phyloP scores from a whole-genome alignment of 2,113 vertebrate species.

The Turnix velox region DNA sequence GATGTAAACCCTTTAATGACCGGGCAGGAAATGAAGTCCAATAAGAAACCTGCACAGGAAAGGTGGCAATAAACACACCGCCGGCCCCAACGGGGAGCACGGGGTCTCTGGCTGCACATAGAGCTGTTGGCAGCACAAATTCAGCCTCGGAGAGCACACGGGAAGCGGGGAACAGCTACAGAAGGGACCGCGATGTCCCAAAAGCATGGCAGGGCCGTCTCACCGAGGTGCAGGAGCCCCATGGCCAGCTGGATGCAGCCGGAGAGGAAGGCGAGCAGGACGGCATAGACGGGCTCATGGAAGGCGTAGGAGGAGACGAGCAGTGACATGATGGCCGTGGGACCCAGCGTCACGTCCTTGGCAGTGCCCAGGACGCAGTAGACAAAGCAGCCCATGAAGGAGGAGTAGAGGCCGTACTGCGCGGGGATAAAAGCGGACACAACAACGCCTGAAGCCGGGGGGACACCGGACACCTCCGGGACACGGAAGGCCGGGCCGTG shows the following conservation, averaged over 20 bases:
- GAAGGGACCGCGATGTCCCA: background rate
- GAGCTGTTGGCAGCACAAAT: background rate
- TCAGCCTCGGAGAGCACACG: background rate
- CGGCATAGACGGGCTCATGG: constrained; percentile 75
- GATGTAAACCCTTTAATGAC: constrained; percentile 96
- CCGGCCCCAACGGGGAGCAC: background rate
- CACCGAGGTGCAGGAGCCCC: constrained; percentile 87
- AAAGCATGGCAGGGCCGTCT: background rate
- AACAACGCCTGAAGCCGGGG: rapidly evolving
- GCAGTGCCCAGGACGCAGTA: constrained; percentile 92
- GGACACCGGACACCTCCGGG: rapidly evolving
- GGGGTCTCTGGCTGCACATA: background rate
- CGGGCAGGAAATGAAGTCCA: constrained; percentile 93
- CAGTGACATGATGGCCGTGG: constrained; percentile 96
- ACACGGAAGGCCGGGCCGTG: background rate
- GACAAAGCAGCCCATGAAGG: constrained; percentile 92
- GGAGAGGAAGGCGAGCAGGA: constrained; percentile 86
- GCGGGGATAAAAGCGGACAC: background rate
- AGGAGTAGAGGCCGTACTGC: constrained; percentile 93
- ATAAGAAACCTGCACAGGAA: constrained; percentile 80
- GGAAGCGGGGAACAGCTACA: background rate
- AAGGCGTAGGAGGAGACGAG: constrained; percentile 85
- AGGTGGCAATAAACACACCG: background rate
- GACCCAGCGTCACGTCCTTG: constrained; percentile 94
- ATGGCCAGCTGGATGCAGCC: constrained; percentile 87